phyloP scores from a whole-genome alignment of 1,140 invertebrate genomes.

The Globodera ellingtonae region DNA sequence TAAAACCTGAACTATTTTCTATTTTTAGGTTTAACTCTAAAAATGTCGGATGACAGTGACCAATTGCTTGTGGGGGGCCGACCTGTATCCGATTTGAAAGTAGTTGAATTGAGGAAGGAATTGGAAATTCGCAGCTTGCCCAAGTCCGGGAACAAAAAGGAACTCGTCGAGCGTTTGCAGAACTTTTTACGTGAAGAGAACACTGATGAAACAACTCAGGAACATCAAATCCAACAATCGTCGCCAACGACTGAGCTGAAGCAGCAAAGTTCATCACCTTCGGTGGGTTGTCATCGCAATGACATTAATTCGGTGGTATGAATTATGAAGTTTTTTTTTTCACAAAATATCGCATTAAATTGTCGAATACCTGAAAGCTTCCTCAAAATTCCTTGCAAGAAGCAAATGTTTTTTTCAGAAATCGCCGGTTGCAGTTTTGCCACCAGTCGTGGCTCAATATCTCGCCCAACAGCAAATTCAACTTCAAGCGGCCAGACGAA shows the following conservation, averaged over 20 bases:
- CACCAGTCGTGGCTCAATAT: slow-evolving; percentile 17
- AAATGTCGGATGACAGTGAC: slow-evolving; percentile 19
- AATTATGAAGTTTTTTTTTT: too few species aligned
- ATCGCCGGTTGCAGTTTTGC: not conserved
- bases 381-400: not conserved
- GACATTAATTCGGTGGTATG: too few species aligned
- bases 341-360: not conserved
- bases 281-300: not conserved
- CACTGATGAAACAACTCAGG: slow-evolving; percentile 15
- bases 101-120: slow-evolving; percentile 42
- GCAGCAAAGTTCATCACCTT: slow-evolving; percentile 10
- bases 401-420: not conserved
- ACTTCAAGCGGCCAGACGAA: slow-evolving; percentile 22
- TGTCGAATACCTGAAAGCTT: too few species aligned
- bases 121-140: slow-evolving; percentile 39
- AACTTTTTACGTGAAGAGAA: slow-evolving; percentile 29
- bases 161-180: slow-evolving; percentile 30
- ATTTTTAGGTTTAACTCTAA: not conserved
- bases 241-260: not conserved
- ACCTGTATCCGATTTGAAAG: slow-evolving; percentile 25
- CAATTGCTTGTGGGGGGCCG: slow-evolving; percentile 11
- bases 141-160: slow-evolving; percentile 45
- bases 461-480: slow-evolving; percentile 32
- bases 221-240: slow-evolving; percentile 4
- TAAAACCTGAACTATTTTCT: too few species aligned